Base-by-base conservation (phyloP, 2,888 invertebrate genomes). In the Halocaridina rubra region DNA sequence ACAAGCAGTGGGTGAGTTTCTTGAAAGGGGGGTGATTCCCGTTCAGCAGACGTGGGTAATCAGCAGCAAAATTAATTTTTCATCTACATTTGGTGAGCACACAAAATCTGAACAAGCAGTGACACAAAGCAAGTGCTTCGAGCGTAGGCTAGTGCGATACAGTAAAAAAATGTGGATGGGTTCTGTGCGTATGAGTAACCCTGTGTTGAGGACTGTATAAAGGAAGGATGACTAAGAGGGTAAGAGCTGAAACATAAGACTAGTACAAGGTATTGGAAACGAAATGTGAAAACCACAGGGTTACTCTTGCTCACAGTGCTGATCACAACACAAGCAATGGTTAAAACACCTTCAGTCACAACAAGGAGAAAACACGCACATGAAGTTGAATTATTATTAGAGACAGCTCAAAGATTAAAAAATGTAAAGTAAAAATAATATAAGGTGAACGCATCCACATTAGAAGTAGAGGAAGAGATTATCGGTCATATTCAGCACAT, bases 131-230 rank as follows among this genome's bases (percentile, higher is more conserved):
- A 22, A 30, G 76, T 77, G 76, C 76, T 29, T n/a, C 19, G 76
- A 77, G 76, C 76, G 76, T 77, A 59, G 76, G 76, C 76, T 13
- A 61, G 76, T 77, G 76, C 76, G 32, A 22, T 77, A 77, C 76
- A 77, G n/a, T 16, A 30, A 53, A 59, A 8, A 22, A 39, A 59
- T 32, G 76, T 61, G 61, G 76, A 10, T 61, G 76, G 30, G 76
- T 7, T 77, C 30, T 19, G 61, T 22, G 32, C 57, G 30, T 19
- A 77, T 19, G 19, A 5, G 53, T 53, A 19, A 19, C 19, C 53
- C 53, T 53, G 19, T 53, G 16, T 5, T 53, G 0, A 0, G 61
- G 59, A 61, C 59, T 53, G 57, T 24, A 59, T n/a, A 77, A 13
- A 59, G 29, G 29, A 30, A 27, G 13, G 19, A 19, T n/a, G 53